phyloP scores from a whole-genome alignment of 1,140 invertebrate genomes.

The Magallana ariakensis region DNA sequence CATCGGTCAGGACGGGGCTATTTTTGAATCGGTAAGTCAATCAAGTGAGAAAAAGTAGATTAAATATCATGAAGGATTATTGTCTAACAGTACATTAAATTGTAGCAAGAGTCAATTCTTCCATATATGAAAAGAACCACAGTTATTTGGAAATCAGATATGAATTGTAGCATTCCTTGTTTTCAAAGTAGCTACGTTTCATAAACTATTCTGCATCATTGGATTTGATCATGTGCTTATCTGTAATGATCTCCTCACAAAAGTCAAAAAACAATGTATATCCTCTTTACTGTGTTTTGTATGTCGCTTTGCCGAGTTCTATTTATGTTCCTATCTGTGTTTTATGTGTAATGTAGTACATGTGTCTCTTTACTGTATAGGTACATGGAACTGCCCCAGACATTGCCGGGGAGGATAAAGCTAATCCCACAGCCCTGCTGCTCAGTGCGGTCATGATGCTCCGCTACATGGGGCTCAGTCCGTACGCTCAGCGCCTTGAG shows the following conservation, averaged over 20 bases:
- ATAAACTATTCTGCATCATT: no score
- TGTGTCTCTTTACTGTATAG: conserved; percentile 79
- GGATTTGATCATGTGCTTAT: no score
- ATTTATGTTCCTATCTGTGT: background rate
- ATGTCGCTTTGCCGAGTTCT: background rate
- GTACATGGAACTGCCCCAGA: conserved; percentile 99
- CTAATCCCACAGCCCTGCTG: conserved; percentile 99
- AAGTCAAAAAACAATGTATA: no score
- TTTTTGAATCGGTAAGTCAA: conserved; percentile 96
- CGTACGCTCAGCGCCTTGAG: conserved; percentile 93
- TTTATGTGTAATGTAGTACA: no score
- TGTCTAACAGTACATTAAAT: no score
- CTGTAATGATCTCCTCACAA: no score
- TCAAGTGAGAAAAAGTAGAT: no score
- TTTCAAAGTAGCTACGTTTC: background rate
- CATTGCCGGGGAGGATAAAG: conserved; percentile 98
- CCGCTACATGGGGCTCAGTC: conserved; percentile 92
- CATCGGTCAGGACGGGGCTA: conserved; percentile 97
- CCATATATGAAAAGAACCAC: background rate
- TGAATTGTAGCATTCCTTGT: background rate
- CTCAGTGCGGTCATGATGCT: conserved; percentile 99
- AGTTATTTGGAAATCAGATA: background rate
- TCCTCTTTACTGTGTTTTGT: background rate
- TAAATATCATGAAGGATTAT: no score
- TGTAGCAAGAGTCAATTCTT: background rate